Base-by-base conservation (phyloP, 2,113 vertebrate genomes). In the Neotoma lepida region DNA sequence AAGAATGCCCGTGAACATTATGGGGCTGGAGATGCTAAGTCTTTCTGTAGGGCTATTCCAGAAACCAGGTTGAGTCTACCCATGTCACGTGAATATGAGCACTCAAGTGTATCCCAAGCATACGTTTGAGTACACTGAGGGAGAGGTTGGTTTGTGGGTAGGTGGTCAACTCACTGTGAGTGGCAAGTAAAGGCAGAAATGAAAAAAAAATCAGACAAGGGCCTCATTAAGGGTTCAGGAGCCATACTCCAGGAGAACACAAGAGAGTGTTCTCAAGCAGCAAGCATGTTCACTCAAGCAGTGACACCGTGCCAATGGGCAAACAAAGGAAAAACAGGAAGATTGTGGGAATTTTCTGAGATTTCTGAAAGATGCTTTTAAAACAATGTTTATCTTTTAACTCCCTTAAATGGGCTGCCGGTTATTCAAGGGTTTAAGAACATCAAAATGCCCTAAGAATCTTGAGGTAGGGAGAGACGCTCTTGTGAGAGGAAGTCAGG, bases 391-490 rank as follows among this genome's bases (percentile, higher is more conserved):
- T 94, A 41, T 51, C 44, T 81, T 87, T 76, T 54, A 46, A 85
- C 89, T 90, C 46, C 30, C 35, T 93, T 77, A 74, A 63, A 85
- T 76, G 70, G 76, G 90, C 91, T 80, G 64, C 89, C 80, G 73
- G 86, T 91, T 84, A 89, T 39, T 58, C 66, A 93, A 54, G 49
- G 84, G 86, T 71, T 86, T 92, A 77, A 64, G 90, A 81, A 90
- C 71, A 87, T 90, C 70, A 84, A 54, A 93, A 61, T 88, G 76
- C 56, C 7, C 6, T 20, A 41, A 74, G 74, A 61, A 3, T 26
- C 70, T 91, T 15, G 2, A 49, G 77, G 49, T 30, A 33, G 26
- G n/a, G 30, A 51, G 66, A 64, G 71, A 2, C 17, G 39, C 61
- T 20, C 3, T 6, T 26, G 30, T 46, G 41, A 13, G 44, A 66